Conservation (phyloP, 1,140 invertebrate species). For the Phenacoccus solenopsis region DNA sequence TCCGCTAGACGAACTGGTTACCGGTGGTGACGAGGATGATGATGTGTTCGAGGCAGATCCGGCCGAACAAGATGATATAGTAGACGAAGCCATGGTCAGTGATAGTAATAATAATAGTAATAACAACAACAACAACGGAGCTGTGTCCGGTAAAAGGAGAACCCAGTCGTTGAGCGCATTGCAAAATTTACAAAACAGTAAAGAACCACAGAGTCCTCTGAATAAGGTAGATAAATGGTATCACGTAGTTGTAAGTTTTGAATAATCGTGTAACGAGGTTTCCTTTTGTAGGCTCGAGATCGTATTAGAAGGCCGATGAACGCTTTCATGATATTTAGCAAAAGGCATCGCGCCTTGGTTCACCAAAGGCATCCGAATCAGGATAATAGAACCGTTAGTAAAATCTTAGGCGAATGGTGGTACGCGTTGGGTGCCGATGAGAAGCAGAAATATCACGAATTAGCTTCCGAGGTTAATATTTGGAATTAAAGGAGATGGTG, state of each 20-base stretch:
- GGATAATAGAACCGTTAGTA: slow-evolving; percentile 97
- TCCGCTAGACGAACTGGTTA: slow-evolving; percentile 22
- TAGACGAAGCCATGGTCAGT: neutral
- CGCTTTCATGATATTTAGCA: slow-evolving; percentile 99
- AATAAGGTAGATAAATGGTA: slow-evolving; percentile 34
- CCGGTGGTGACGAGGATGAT: slow-evolving; percentile 53
- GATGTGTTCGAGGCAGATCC: slow-evolving; percentile 66
- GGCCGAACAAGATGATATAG: slow-evolving; percentile 26
- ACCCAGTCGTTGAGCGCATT: slow-evolving; percentile 73
- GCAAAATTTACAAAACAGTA: slow-evolving; percentile 38
- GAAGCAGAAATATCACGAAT: slow-evolving; percentile 92
- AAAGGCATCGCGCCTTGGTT: slow-evolving; percentile 86
- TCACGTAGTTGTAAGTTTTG: neutral
- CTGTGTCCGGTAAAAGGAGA: slow-evolving; percentile 54
- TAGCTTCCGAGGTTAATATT: slow-evolving; percentile 70
- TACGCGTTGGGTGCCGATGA: slow-evolving; percentile 82
- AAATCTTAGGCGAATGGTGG: slow-evolving; percentile 99
- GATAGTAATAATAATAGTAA: slow-evolving; percentile 13
- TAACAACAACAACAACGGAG: slow-evolving; percentile 34
- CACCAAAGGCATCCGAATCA: slow-evolving; percentile 95
- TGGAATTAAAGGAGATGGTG: neutral
- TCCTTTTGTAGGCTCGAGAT: slow-evolving; percentile 47
- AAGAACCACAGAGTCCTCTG: slow-evolving; percentile 48
- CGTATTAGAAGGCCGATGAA: slow-evolving; percentile 95
- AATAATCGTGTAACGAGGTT: neutral